Evolutionary conservation across 2,888 invertebrate species (phyloP).

Genomic region (Plemyria rubiginata): DNA sequence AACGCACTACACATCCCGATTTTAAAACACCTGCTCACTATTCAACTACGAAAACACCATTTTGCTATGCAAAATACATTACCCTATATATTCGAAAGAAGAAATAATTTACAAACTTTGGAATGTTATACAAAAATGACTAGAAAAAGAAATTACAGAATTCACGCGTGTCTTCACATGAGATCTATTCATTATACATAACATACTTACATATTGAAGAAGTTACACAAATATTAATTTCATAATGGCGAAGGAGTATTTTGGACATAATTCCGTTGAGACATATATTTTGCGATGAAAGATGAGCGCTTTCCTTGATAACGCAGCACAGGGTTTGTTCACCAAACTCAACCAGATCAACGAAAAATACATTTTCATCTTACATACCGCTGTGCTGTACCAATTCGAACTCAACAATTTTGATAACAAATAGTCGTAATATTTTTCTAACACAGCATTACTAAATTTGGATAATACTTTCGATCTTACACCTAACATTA

Average conservation of each 20-base stretch:
- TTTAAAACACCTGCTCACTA: constrained; percentile 60
- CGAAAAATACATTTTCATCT: constrained; percentile 42
- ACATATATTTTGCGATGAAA: constrained; percentile 42
- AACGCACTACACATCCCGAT: constrained; percentile 60
- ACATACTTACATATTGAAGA: constrained; percentile 46
- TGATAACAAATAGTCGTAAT: constrained; percentile 60
- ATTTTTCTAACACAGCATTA: constrained; percentile 75
- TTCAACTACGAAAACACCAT: constrained; percentile 73
- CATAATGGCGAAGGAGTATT: constrained; percentile 45
- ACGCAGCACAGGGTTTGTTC: constrained; percentile 59
- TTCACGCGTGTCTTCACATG: constrained; percentile 56
- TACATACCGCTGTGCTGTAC: constrained; percentile 51
- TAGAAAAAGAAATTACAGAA: constrained; percentile 67
- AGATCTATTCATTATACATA: constrained; percentile 62
- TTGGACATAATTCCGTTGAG: constrained; percentile 50
- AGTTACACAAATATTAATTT: constrained; percentile 48
- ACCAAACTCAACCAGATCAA: constrained; percentile 36
- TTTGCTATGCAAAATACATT: constrained; percentile 84
- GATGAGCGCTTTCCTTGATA: constrained; percentile 40
- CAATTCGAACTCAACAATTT: constrained; percentile 49
- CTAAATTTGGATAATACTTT: constrained; percentile 84
- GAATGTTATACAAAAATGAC: constrained; percentile 81
- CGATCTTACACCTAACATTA: constrained; percentile 73
- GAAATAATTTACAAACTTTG: constrained; percentile 74
- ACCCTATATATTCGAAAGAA: constrained; percentile 69